Evolutionary conservation across 2,888 invertebrate genomes (phyloP).

Genomic region (Eutolmus rufibarbis): DNA sequence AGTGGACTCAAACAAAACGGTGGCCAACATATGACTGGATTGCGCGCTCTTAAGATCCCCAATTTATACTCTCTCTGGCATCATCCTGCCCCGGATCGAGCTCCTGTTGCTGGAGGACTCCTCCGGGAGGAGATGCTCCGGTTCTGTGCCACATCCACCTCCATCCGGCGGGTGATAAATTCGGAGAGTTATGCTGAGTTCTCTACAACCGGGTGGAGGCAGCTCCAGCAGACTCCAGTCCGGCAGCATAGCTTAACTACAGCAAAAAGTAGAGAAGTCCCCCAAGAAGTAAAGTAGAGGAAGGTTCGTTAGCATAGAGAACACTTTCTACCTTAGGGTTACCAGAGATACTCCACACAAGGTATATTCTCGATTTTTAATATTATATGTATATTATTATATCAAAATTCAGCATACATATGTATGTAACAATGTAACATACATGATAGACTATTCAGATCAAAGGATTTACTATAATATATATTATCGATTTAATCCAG

Average conservation of each 20-base stretch:
- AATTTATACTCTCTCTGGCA: slow-evolving; percentile 44
- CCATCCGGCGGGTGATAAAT: not conserved
- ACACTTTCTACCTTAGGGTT: not conserved
- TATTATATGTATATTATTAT: no score
- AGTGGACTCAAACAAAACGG: slow-evolving; percentile 31
- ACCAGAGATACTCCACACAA: not conserved
- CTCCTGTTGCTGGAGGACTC: not conserved
- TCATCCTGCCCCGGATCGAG: slow-evolving; percentile 15
- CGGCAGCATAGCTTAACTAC: not conserved
- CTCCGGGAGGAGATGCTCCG: not conserved
- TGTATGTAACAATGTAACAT: no score
- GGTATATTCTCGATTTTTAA: not conserved
- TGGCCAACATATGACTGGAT: slow-evolving; percentile 48
- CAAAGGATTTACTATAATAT: no score
- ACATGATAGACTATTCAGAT: no score
- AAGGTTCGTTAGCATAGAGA: not conserved
- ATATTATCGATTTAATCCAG: no score
- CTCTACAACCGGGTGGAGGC: not conserved
- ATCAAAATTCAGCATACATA: no score
- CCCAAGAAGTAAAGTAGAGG: not conserved
- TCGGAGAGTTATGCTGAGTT: not conserved
- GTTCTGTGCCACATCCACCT: not conserved
- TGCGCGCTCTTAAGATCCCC: slow-evolving; percentile 45
- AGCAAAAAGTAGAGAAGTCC: not conserved
- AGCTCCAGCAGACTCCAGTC: not conserved